phyloP scores from a whole-genome alignment of 2,888 invertebrate genomes.

The Hydriomena furcata region DNA sequence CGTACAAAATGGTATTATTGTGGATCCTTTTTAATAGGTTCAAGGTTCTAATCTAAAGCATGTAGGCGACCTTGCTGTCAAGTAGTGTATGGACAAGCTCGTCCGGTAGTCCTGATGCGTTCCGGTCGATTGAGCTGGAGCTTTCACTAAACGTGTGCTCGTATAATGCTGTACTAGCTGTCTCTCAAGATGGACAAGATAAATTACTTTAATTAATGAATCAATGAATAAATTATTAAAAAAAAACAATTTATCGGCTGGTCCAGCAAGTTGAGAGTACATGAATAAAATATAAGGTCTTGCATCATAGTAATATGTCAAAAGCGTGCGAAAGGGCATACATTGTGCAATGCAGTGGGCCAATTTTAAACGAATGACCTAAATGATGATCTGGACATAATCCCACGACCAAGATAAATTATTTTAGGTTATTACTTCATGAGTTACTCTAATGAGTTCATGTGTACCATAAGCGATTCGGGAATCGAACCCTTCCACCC shows the following conservation, averaged over 20 bases:
- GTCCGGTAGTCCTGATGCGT: constrained; percentile 23
- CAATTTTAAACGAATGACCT: constrained; percentile 43
- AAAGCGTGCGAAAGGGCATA: constrained; percentile 66
- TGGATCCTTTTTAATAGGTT: constrained; percentile 23
- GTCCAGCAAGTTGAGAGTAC: constrained; percentile 27
- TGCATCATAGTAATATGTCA: constrained; percentile 66
- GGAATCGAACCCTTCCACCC: too few species aligned
- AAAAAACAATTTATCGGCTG: constrained; percentile 26
- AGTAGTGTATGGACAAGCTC: constrained; percentile 27
- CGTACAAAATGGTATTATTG: constrained; percentile 18
- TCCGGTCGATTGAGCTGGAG: constrained; percentile 24
- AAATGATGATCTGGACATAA: constrained; percentile 26
- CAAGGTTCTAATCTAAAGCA: constrained; percentile 23
- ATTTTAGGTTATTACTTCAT: constrained; percentile 8
- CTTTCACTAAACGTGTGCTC: constrained; percentile 15
- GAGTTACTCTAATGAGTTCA: neutral
- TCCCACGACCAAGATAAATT: constrained; percentile 15
- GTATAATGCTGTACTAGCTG: too few species aligned
- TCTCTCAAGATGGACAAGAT: constrained; percentile 32
- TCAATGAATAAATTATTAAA: constrained; percentile 36
- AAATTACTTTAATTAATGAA: constrained; percentile 32
- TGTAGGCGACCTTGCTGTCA: constrained; percentile 24
- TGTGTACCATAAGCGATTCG: too few species aligned
- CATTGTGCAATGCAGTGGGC: constrained; percentile 49
- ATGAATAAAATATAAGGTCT: constrained; percentile 45